Conservation (phyloP, 2,113 vertebrate genomes). For the Nymphicus hollandicus region DNA sequence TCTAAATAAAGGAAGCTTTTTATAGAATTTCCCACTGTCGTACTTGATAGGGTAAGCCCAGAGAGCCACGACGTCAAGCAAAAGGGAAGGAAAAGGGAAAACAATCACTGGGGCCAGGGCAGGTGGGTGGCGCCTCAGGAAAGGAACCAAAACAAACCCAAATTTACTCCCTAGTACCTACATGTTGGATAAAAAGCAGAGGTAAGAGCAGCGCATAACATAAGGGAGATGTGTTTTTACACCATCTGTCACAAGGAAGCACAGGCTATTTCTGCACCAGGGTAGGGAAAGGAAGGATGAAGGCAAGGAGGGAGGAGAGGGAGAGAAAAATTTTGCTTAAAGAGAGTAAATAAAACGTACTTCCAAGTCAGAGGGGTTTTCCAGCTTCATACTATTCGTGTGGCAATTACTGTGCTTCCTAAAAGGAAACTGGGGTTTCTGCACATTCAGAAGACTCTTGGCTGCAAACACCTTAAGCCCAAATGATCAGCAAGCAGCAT, state of each 20-base stretch:
- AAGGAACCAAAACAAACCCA: background rate
- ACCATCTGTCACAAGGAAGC: background rate
- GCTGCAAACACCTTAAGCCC: background rate
- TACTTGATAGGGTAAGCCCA: background rate
- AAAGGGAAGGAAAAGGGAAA: constrained; percentile 29
- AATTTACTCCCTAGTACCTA: background rate
- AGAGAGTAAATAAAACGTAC: background rate
- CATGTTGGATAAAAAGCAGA: background rate
- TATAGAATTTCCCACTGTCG: constrained; percentile 44
- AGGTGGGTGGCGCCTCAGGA: background rate
- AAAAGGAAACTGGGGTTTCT: background rate
- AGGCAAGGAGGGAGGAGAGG: background rate
- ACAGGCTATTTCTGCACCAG: background rate
- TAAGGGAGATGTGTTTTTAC: background rate
- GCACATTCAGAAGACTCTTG: background rate
- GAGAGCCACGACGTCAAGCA: background rate
- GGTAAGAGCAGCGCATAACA: fast-evolving
- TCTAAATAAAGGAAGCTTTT: constrained; percentile 59
- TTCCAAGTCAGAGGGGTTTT: background rate
- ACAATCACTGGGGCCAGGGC: background rate
- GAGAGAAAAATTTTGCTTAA: background rate
- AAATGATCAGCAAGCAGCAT: background rate
- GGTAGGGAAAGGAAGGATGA: background rate
- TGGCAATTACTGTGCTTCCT: background rate
- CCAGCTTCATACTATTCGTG: background rate